Percentiles rank a stretch among this genome's conserved stretches.
Evolutionary conservation across 2,888 invertebrate genomes (phyloP).

Genomic region (Pyrocoelia pectoralis): DNA sequence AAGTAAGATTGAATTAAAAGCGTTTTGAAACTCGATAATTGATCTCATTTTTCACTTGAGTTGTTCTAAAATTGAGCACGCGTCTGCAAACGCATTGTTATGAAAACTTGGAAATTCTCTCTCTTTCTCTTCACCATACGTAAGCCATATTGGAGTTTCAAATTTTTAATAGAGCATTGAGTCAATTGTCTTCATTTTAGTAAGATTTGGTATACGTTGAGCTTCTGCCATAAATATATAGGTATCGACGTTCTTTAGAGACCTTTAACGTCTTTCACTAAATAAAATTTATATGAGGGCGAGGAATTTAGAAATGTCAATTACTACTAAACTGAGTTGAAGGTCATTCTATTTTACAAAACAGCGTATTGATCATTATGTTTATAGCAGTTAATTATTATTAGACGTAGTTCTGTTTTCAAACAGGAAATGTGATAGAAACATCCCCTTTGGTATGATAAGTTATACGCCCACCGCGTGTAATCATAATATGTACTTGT

Average conservation of each 20-base stretch:
- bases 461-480: not conserved
- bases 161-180: not conserved
- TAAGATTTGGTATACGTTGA: not conserved
- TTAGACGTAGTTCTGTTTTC: not conserved
- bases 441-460: not conserved
- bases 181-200: not conserved
- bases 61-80: constrained; percentile 34
- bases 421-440: not conserved
- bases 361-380: not conserved
- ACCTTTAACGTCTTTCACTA: constrained; percentile 6
- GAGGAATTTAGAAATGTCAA: constrained; percentile 16
- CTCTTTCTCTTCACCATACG: not conserved
- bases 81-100: constrained; percentile 35
- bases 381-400: not conserved
- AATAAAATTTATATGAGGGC: not conserved
- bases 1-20: constrained; percentile 32
- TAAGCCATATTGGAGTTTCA: constrained; percentile 1
- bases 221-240: not conserved
- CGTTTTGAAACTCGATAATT: constrained; percentile 36
- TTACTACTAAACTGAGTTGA: constrained; percentile 4
- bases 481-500: not conserved
- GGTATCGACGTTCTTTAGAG: constrained; percentile 8
- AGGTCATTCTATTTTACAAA: constrained; percentile 10
- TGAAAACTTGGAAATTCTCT: constrained; percentile 11
- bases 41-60: constrained; percentile 39